These are phyloP conservation scores for Drosophila orosa DNA, from an alignment of 1,140 invertebrate genomes.

Conservation along the genomic window DNA sequence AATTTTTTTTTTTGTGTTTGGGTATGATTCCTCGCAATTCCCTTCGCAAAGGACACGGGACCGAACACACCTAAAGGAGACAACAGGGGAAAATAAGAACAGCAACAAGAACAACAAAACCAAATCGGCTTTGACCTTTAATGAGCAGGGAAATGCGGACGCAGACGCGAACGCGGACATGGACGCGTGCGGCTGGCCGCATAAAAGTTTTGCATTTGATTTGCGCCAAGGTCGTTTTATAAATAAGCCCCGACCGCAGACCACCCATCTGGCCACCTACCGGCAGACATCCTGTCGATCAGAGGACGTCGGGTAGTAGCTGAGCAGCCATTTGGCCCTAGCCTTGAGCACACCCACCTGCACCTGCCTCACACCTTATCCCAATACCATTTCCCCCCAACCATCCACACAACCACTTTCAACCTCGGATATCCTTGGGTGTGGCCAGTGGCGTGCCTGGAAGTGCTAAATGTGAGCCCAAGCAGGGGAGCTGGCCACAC, in stretches of 20 bases:
- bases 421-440: constrained; percentile 63
- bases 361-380: constrained; percentile 29
- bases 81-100: constrained; percentile 30
- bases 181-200: constrained; percentile 62
- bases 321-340: constrained; percentile 52
- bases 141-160: constrained; percentile 60
- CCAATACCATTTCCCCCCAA: neutral
- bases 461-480: constrained; percentile 69
- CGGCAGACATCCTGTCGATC: constrained; percentile 65
- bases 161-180: constrained; percentile 49
- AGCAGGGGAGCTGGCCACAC: constrained; percentile 21
- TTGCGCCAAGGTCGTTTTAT: constrained; percentile 79
- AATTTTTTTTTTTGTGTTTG: constrained; percentile 13
- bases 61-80: constrained; percentile 56
- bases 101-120: constrained; percentile 23
- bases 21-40: constrained; percentile 27
- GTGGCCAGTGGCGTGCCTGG: constrained; percentile 71
- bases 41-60: constrained; percentile 26
- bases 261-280: constrained; percentile 19
- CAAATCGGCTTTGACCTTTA: constrained; percentile 80
- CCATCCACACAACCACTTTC: constrained; percentile 6
- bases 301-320: constrained; percentile 47
- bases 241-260: constrained; percentile 62
- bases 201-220: constrained; percentile 76
- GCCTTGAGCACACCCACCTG: constrained; percentile 73